Percentiles rank a stretch among this genome's conserved stretches.
phyloP scores from a whole-genome alignment of 2,113 vertebrate genomes.

The Heterochromis multidens region DNA sequence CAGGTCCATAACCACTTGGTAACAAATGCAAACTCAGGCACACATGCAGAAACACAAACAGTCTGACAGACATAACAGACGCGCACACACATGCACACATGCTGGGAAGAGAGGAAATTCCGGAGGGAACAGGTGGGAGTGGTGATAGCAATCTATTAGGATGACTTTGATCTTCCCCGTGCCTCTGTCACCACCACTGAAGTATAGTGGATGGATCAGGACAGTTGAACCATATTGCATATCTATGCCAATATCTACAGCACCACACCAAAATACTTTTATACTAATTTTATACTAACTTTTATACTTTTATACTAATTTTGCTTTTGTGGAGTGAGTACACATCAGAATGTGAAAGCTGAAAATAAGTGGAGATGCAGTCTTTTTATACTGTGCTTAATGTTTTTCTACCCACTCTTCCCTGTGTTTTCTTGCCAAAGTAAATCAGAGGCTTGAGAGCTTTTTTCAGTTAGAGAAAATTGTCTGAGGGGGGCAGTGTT shows the following conservation, averaged over 20 bases:
- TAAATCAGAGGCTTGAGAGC: neutral
- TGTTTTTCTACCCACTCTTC: neutral
- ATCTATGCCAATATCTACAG: slow-evolving; percentile 2
- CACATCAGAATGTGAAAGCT: neutral
- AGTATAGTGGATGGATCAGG: slow-evolving; percentile 42
- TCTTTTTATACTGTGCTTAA: neutral
- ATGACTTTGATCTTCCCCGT: slow-evolving; percentile 65
- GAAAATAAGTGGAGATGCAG: neutral
- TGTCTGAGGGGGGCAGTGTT: slow-evolving; percentile 57
- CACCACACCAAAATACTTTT: neutral
- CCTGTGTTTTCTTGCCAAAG: neutral
- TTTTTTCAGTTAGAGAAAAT: neutral
- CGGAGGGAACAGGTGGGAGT: slow-evolving; percentile 76
- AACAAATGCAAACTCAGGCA: slow-evolving; percentile 69
- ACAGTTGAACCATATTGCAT: slow-evolving; percentile 26
- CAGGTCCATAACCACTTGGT: slow-evolving; percentile 48
- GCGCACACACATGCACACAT: slow-evolving; percentile 59
- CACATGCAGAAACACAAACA: slow-evolving; percentile 73
- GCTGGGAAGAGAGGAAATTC: slow-evolving; percentile 67
- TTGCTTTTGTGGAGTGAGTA: neutral
- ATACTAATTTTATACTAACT: neutral
- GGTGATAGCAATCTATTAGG: slow-evolving; percentile 68
- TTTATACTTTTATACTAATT: neutral
- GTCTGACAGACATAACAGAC: slow-evolving; percentile 69
- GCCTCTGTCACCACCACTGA: slow-evolving; percentile 53